These are phyloP conservation scores for Trachymyrmex cornetzi DNA, from an alignment of 1,140 invertebrate genomes.

Conservation along the genomic window DNA sequence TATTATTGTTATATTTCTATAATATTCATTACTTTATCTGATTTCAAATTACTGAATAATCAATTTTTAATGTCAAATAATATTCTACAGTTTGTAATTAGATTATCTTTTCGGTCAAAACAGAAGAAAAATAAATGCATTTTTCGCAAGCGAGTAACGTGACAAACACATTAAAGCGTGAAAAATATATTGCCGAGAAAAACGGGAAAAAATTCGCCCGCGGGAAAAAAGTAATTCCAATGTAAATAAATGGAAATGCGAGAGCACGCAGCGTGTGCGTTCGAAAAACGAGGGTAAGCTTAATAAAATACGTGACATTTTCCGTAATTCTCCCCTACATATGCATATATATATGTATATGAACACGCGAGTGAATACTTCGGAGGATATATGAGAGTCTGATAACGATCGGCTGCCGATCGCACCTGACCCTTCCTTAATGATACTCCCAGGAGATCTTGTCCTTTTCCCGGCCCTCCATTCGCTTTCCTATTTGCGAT, in stretches of 20 bases:
- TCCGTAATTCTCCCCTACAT: background rate
- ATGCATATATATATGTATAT: background rate
- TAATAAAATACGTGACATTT: conserved; percentile 45
- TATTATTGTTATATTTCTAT: background rate
- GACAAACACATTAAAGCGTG: background rate
- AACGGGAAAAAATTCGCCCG: background rate
- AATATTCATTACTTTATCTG: background rate
- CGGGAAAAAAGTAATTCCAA: conserved; percentile 32
- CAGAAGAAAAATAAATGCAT: background rate
- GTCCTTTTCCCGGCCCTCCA: background rate
- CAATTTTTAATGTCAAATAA: background rate
- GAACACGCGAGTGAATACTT: background rate
- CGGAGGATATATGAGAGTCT: background rate
- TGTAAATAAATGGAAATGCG: conserved; percentile 55
- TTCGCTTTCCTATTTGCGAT: background rate
- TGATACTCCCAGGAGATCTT: conserved; percentile 50
- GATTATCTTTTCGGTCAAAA: background rate
- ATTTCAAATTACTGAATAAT: background rate
- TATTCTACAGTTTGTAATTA: background rate
- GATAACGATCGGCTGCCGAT: conserved; percentile 6
- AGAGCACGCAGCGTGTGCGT: background rate
- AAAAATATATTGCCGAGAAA: background rate
- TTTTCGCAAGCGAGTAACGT: background rate
- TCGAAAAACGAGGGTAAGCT: conserved; percentile 2
- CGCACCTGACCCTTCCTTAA: conserved; percentile 34